Conservation (phyloP, 2,797 vertebrate species). For the Cossypha heuglini region DNA sequence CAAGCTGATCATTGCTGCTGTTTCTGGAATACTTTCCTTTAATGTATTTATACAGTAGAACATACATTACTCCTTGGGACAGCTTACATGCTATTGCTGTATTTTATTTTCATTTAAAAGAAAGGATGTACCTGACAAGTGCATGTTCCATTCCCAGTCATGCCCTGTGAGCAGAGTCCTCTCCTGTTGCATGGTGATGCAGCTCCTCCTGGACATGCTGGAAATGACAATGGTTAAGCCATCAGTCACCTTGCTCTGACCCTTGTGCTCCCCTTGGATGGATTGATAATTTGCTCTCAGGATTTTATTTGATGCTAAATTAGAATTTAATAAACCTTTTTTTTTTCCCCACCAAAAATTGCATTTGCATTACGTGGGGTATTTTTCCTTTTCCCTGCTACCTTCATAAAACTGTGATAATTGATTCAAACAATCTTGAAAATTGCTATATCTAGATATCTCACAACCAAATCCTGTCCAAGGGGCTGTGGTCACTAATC, state of each 20-base stretch:
- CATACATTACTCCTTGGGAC: not conserved
- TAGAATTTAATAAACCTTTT: not conserved
- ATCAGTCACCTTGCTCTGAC: not conserved
- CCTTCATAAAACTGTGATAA: not conserved
- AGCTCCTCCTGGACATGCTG: conserved; percentile 87
- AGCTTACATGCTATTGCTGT: fast-evolving
- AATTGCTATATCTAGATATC: not conserved
- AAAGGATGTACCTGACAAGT: conserved; percentile 79
- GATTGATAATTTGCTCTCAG: not conserved
- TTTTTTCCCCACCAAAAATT: not conserved
- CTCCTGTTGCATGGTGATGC: conserved; percentile 77
- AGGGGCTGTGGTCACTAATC: not conserved
- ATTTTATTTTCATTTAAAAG: not conserved
- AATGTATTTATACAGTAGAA: too few relatives aligned
- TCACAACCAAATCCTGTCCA: not conserved
- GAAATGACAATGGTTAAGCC: not conserved
- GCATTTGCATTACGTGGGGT: fast-evolving
- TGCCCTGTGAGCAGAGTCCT: conserved; percentile 84
- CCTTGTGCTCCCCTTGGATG: not conserved
- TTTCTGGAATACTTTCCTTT: not conserved
- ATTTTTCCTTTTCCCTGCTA: not conserved
- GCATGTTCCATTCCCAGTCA: conserved; percentile 86
- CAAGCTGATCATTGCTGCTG: not conserved
- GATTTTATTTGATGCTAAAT: not conserved
- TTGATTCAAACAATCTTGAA: not conserved